These are phyloP conservation scores for Nomada fucata DNA, from an alignment of 2,888 invertebrate species.

Conservation along the genomic window DNA sequence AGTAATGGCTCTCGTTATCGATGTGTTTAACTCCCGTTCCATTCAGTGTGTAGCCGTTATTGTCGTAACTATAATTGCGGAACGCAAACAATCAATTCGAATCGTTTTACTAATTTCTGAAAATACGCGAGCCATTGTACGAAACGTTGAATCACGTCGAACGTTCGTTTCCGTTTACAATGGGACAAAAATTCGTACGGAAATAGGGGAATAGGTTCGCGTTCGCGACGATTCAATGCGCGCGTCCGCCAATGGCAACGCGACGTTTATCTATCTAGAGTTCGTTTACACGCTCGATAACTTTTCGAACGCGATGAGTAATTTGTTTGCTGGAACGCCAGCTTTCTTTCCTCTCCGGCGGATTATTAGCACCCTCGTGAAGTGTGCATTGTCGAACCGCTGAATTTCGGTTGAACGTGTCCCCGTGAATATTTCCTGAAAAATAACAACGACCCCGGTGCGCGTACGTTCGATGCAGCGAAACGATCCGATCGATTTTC, in stretches of 20 bases:
- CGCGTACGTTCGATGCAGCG: neutral
- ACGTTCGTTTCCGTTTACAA: too few species aligned
- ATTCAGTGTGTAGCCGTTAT: neutral
- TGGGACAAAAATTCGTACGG: too few species aligned
- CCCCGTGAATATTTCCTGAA: too few species aligned
- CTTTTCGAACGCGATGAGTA: conserved; percentile 30
- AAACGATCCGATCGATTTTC: conserved; percentile 18
- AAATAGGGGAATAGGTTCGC: too few species aligned
- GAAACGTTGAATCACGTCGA: too few species aligned
- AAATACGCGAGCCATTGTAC: too few species aligned
- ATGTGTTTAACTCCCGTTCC: neutral
- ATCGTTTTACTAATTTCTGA: too few species aligned
- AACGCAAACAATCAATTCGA: too few species aligned
- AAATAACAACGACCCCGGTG: neutral
- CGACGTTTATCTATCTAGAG: conserved; percentile 37
- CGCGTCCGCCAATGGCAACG: conserved; percentile 24
- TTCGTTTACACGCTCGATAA: conserved; percentile 51
- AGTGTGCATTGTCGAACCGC: neutral
- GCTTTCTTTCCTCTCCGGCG: too few species aligned
- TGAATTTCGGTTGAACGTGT: neutral
- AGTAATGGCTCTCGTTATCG: neutral
- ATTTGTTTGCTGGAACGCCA: conserved; percentile 27
- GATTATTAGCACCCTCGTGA: neutral
- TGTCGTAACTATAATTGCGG: neutral
- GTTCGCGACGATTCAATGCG: neutral